phyloP scores from a whole-genome alignment of 2,888 invertebrate species.

The Andrena chrysosceles region DNA sequence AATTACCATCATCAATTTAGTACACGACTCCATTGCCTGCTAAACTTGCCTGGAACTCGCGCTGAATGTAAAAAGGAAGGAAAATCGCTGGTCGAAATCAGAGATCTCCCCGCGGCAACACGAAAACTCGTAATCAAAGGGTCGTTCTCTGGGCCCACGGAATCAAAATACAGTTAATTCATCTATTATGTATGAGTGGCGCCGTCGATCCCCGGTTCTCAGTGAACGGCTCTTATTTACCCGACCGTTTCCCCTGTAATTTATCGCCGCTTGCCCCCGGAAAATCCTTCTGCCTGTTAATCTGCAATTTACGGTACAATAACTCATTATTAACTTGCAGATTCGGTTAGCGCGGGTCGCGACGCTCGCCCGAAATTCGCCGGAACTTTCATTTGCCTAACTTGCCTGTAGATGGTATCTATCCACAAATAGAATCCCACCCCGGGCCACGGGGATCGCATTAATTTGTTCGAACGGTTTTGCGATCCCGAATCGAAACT shows the following conservation, averaged over 20 bases:
- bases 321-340: slow-evolving; percentile 68
- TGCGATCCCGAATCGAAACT: slow-evolving; percentile 10
- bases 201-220: slow-evolving; percentile 30
- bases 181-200: slow-evolving; percentile 48
- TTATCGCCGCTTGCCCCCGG: slow-evolving; percentile 30
- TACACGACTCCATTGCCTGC: no score
- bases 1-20: no score
- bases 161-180: slow-evolving; percentile 52
- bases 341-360: slow-evolving; percentile 57
- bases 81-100: no score
- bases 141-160: slow-evolving; percentile 8
- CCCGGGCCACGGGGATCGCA: background rate
- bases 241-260: slow-evolving; percentile 19
- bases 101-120: no score
- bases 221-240: slow-evolving; percentile 44
- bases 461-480: slow-evolving; percentile 16
- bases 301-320: slow-evolving; percentile 66
- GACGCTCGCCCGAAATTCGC: slow-evolving; percentile 54
- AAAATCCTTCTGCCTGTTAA: slow-evolving; percentile 67
- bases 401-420: slow-evolving; percentile 30
- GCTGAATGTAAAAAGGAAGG: no score
- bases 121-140: slow-evolving; percentile 24
- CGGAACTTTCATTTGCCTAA: slow-evolving; percentile 55
- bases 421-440: slow-evolving; percentile 32
- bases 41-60: no score